Evolutionary conservation across 2,888 invertebrate genomes (phyloP).

Genomic region (Synanthedon myopaeformis): DNA sequence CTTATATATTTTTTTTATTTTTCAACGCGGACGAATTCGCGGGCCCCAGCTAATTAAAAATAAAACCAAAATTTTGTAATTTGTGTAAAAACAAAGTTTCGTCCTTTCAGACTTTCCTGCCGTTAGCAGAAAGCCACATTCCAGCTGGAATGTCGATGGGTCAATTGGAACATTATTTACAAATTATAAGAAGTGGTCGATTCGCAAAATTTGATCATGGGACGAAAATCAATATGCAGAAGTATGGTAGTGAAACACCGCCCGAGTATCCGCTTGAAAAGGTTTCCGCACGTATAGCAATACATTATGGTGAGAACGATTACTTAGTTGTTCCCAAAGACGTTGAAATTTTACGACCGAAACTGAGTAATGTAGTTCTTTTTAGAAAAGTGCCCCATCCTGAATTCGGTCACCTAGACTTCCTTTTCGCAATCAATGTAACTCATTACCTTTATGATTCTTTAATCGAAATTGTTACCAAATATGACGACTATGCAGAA

Average conservation of each 20-base stretch:
- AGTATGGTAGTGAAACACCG: conserved; percentile 20
- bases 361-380: not conserved
- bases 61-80: too few species aligned
- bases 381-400: not conserved
- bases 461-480: not conserved
- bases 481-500: not conserved
- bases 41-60: too few species aligned
- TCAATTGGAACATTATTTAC: not conserved
- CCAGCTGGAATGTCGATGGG: not conserved
- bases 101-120: not conserved
- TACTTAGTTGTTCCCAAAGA: conserved; percentile 37
- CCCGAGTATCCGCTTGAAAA: conserved; percentile 52
- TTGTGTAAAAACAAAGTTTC: not conserved
- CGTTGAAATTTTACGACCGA: conserved; percentile 1
- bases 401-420: not conserved
- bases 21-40: too few species aligned
- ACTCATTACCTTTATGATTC: not conserved
- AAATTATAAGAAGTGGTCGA: not conserved
- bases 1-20: too few species aligned
- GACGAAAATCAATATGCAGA: not conserved
- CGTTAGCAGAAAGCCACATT: not conserved
- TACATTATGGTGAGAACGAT: conserved; percentile 68
- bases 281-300: conserved; percentile 47
- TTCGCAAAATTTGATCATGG: not conserved
- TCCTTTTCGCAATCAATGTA: not conserved